These are phyloP conservation scores for Turdus rufiventris DNA, from an alignment of 2,113 vertebrate genomes.

Conservation along the genomic window DNA sequence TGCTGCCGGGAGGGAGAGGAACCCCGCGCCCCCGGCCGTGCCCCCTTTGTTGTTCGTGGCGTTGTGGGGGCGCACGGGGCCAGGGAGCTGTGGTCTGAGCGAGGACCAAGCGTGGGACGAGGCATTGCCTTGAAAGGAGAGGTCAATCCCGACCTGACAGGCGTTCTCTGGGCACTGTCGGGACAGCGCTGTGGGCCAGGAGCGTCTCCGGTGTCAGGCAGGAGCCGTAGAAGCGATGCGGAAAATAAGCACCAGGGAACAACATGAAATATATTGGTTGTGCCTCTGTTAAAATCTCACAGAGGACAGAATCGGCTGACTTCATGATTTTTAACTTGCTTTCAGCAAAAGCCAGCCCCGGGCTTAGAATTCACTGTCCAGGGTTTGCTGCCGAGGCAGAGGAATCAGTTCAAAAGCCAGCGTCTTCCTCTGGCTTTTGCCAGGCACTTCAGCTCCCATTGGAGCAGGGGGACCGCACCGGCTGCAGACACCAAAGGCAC, in stretches of 20 bases:
- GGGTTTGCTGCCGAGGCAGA: background rate
- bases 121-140: background rate
- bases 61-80: background rate
- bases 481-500: background rate
- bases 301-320: background rate
- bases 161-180: background rate
- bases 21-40: rapidly evolving
- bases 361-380: background rate
- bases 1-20: background rate
- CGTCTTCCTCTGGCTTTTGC: background rate
- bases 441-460: background rate
- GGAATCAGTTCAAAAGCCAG: background rate
- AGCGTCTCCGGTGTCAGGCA: background rate
- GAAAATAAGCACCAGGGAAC: background rate
- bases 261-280: background rate
- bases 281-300: background rate
- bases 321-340: background rate
- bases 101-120: background rate
- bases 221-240: background rate
- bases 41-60: background rate
- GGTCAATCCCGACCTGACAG: background rate
- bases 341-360: background rate
- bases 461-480: background rate
- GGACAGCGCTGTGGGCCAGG: background rate
- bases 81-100: background rate